phyloP scores from a whole-genome alignment of 53 echinoderm and acorn worm species.

The Echinometra lucunter region DNA sequence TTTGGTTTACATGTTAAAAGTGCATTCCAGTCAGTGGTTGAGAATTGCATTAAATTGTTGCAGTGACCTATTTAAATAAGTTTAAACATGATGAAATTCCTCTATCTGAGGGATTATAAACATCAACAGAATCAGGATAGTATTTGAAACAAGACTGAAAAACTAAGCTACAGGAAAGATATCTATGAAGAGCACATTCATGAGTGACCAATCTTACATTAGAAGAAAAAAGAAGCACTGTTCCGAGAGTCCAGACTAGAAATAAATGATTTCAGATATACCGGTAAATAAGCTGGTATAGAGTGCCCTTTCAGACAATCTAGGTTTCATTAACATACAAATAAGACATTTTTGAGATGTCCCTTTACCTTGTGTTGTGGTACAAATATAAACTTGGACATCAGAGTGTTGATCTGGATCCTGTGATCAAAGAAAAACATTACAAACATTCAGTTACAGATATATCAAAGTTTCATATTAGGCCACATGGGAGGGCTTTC shows the following conservation, averaged over 20 bases:
- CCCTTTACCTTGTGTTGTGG: constrained; percentile 87
- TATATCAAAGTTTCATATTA: no score
- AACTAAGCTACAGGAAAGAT: not conserved
- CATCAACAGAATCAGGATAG: not conserved
- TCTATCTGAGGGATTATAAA: not conserved
- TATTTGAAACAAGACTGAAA: not conserved
- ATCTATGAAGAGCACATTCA: not conserved
- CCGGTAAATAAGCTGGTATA: not conserved
- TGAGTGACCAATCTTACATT: not conserved
- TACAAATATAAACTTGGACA: constrained; percentile 81
- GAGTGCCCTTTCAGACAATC: not conserved
- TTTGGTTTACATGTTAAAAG: no score
- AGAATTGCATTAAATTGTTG: no score
- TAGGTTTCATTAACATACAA: no score
- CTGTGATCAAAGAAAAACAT: constrained; percentile 41
- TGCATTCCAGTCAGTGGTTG: no score
- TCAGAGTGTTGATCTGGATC: constrained; percentile 79
- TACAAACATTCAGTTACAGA: not conserved
- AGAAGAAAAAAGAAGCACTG: not conserved
- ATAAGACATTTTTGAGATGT: no score
- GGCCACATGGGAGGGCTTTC: no score
- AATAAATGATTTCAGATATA: no score
- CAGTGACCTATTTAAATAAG: not conserved
- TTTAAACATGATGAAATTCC: not conserved
- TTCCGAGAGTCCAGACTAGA: no score